These are phyloP conservation scores for Acropternis orthonyx DNA, from an alignment of 2,797 vertebrate species.

Conservation along the genomic window DNA sequence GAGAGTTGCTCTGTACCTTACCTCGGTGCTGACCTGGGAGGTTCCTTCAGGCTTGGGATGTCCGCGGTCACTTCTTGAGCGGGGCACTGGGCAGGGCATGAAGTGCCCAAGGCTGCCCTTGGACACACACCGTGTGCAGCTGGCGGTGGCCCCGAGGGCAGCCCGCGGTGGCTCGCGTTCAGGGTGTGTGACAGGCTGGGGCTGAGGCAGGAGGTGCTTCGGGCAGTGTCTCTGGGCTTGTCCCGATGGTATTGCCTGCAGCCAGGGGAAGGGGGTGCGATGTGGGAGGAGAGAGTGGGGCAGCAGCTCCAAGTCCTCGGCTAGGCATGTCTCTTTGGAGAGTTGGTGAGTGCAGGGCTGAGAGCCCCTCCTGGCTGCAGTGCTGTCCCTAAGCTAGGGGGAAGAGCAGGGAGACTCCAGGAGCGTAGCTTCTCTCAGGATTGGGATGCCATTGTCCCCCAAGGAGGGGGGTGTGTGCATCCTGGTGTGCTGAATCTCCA, in stretches of 20 bases:
- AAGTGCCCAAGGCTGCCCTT: neutral
- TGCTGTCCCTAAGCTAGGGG: neutral
- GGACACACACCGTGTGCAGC: rapidly evolving
- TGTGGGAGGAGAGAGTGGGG: neutral
- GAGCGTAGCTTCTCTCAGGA: rapidly evolving
- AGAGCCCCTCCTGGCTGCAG: neutral
- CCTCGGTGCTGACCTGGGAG: too few species aligned
- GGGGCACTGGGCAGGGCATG: rapidly evolving
- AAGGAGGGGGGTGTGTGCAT: neutral
- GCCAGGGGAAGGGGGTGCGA: neutral
- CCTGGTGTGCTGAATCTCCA: too few species aligned
- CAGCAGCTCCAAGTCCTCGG: neutral
- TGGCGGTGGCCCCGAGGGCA: neutral
- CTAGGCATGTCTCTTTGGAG: neutral
- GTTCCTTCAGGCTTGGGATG: rapidly evolving
- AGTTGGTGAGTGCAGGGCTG: neutral
- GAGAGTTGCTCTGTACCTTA: neutral
- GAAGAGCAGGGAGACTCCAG: neutral
- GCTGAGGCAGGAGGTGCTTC: neutral
- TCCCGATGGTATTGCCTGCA: rapidly evolving
- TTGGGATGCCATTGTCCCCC: too few species aligned
- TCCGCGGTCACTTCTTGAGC: rapidly evolving
- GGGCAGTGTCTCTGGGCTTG: neutral
- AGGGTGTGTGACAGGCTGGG: neutral
- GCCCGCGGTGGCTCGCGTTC: neutral